Percentiles rank a stretch among this genome's conserved stretches.
phyloP scores from a whole-genome alignment of 2,113 vertebrate genomes.

The Panurus biarmicus region DNA sequence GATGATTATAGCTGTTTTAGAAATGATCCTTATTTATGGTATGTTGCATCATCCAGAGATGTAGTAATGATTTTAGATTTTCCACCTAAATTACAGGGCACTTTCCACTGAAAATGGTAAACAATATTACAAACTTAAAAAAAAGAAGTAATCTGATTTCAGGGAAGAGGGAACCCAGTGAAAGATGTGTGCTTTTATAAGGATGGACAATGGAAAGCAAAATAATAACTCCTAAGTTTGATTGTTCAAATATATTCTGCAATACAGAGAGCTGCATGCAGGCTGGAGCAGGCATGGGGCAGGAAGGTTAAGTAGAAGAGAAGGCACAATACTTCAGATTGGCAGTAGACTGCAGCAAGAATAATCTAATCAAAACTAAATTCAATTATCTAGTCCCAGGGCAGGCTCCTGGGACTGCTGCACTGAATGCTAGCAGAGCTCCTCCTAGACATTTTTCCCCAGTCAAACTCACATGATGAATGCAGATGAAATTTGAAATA shows the following conservation, averaged over 20 bases:
- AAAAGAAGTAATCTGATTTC: slow-evolving; percentile 85
- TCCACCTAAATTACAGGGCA: slow-evolving; percentile 77
- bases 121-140: slow-evolving; percentile 79
- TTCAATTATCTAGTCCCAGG: slow-evolving; percentile 99
- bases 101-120: slow-evolving; percentile 85
- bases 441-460: slow-evolving; percentile 87
- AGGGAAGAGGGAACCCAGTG: slow-evolving; percentile 85
- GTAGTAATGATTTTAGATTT: slow-evolving; percentile 81
- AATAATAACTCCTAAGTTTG: slow-evolving; percentile 99
- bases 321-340: slow-evolving; percentile 99
- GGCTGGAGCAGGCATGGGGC: slow-evolving; percentile 91
- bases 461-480: slow-evolving; percentile 90
- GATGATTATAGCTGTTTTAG: slow-evolving; percentile 73
- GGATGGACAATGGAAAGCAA: slow-evolving; percentile 97
- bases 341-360: slow-evolving; percentile 99
- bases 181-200: slow-evolving; percentile 97
- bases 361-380: slow-evolving; percentile 99
- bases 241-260: slow-evolving; percentile 99
- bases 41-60: slow-evolving; percentile 71
- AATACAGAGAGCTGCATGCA: slow-evolving; percentile 83
- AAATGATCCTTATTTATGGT: slow-evolving; percentile 71
- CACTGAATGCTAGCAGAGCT: slow-evolving; percentile 85
- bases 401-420: slow-evolving; percentile 89
- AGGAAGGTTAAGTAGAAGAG: slow-evolving; percentile 99
- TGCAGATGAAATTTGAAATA: slow-evolving; percentile 99